Evolutionary conservation across 2,888 invertebrate genomes (phyloP).

Genomic region (Parnassius smintheus): DNA sequence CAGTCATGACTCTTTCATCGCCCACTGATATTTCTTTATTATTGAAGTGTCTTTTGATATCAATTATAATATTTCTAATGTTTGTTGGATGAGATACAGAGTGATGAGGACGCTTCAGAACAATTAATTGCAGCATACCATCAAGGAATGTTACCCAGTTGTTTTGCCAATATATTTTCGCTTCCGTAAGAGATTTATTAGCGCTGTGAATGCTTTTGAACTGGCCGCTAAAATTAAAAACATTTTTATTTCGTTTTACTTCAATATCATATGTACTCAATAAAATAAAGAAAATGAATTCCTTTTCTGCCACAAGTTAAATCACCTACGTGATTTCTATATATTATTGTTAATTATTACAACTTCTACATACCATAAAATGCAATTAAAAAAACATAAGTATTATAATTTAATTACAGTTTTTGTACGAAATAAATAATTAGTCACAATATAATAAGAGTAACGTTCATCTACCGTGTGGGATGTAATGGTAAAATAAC

Average conservation of each 20-base stretch:
- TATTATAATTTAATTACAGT: too few relatives aligned
- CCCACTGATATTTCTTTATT: slow-evolving; percentile 19
- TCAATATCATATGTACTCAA: too few relatives aligned
- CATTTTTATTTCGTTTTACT: not conserved
- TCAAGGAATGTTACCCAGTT: slow-evolving; percentile 93
- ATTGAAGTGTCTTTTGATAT: slow-evolving; percentile 38
- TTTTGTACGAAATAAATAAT: too few relatives aligned
- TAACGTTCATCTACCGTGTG: too few relatives aligned
- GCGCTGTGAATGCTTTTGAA: slow-evolving; percentile 47
- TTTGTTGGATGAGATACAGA: slow-evolving; percentile 82
- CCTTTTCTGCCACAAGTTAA: too few relatives aligned
- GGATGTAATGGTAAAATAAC: too few relatives aligned
- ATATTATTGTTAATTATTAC: too few relatives aligned
- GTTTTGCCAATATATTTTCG: slow-evolving; percentile 81
- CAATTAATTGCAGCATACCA: slow-evolving; percentile 88
- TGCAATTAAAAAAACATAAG: too few relatives aligned
- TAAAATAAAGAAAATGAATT: too few relatives aligned
- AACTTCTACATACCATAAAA: too few relatives aligned
- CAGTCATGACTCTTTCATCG: slow-evolving; percentile 32
- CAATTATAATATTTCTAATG: slow-evolving; percentile 45
- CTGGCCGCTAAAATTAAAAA: slow-evolving; percentile 41
- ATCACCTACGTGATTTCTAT: too few relatives aligned
- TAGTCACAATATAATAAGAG: too few relatives aligned
- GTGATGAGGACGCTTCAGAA: slow-evolving; percentile 82
- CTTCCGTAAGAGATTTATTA: slow-evolving; percentile 46